Evolutionary conservation across 92 coral and sea anemone species (phyloP), one percentile per base, ranked within the genome.

Genomic region (Palythoa grandiflora): DNA sequence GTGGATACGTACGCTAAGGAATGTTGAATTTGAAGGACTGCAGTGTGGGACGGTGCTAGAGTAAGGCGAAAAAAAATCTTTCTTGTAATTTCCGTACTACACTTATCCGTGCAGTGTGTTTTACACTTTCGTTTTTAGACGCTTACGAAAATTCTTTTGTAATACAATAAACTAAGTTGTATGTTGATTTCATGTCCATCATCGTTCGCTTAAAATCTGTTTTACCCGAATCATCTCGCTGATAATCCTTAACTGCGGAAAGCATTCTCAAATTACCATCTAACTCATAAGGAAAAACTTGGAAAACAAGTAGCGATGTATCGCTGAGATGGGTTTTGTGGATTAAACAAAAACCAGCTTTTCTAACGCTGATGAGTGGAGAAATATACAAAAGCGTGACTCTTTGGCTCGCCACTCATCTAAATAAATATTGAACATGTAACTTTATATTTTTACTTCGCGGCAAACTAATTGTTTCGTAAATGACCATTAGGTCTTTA

Each of bases 381-480:
- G n/a, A 1, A 10, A 19, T 10, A 20, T 47, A n/a, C n/a, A 71
- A 37, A 81, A 68, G 86, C 86, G 86, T 68, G 86, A 81, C 86
- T 81, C 52, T 80, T 48, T 50, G 15, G 0, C 75, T 28, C 28
- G 68, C 10, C 48, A 48, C 15, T 75, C 38, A 12, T 79, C 19
- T 44, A 81, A 65, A 65, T 81, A 52, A 81, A 81, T 81, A 81
- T 81, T 81, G 86, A 38, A 51, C 74, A 81, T 16, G 86, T 66
- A 66, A 81, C 86, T 48, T 66, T 80, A 65, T 63, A 60, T 65
- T 81, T 44, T 81, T 66, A 60, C 75, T 44, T 81, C 86, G 86
- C 40, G 44, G 75, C 35, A 81, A 80, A 81, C 44, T 81, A 81
- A 81, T 81, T 81, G 86, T 66, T 68, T 81, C 86, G 74, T 68